Conservation (phyloP, 2,113 vertebrate species). For the Illadopsis cleaveri region DNA sequence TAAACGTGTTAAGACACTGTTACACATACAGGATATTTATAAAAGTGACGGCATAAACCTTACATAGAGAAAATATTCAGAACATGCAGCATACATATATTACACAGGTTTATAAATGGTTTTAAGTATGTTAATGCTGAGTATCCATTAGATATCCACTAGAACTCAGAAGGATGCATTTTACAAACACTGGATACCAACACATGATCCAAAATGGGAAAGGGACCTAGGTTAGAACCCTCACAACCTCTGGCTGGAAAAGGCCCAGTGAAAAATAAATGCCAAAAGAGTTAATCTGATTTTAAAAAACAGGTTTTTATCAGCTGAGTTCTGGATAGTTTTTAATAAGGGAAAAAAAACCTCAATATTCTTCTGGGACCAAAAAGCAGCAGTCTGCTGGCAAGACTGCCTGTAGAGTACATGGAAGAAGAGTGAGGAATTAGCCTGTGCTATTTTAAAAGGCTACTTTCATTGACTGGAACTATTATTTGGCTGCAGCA, state of each 20-base stretch:
- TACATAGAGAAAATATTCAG: neutral
- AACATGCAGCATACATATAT: neutral
- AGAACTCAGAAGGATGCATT: neutral
- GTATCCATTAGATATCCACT: neutral
- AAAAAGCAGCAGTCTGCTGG: neutral
- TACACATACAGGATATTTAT: neutral
- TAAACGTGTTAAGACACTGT: neutral
- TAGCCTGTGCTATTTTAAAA: conserved; percentile 30
- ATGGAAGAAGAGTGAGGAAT: neutral
- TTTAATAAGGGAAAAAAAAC: neutral
- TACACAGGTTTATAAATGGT: neutral
- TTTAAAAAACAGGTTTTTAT: neutral
- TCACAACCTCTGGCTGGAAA: neutral
- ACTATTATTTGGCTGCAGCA: neutral
- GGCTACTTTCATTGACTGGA: conserved; percentile 4
- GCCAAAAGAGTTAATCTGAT: neutral
- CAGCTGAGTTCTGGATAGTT: neutral
- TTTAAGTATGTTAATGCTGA: neutral
- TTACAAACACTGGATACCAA: neutral
- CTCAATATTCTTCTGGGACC: neutral
- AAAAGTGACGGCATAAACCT: neutral
- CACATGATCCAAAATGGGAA: neutral
- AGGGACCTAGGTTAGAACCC: neutral
- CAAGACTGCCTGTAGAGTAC: neutral
- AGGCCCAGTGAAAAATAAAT: neutral